Conservation (phyloP, 2,888 invertebrate species). For the Aporophyla lueneburgensis region DNA sequence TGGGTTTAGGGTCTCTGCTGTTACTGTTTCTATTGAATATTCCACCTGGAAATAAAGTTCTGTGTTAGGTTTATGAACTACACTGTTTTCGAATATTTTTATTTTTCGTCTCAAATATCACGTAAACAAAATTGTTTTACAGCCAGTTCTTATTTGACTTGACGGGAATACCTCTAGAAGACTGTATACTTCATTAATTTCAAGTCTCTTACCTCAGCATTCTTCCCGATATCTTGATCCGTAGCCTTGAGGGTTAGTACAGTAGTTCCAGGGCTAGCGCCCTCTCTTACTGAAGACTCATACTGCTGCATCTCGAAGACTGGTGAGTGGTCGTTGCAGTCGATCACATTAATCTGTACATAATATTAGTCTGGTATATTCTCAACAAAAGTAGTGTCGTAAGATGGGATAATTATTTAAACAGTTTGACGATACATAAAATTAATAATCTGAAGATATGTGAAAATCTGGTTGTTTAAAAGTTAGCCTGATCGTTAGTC, state of each 20-base stretch:
- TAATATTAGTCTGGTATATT: neutral
- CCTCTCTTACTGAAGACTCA: conserved; percentile 96
- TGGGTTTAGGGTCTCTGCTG: conserved; percentile 85
- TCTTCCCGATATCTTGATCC: conserved; percentile 97
- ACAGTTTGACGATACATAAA: too few relatives aligned
- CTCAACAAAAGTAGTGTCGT: too few relatives aligned
- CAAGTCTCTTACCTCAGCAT: conserved; percentile 93
- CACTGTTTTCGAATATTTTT: too few relatives aligned
- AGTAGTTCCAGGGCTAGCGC: conserved; percentile 96
- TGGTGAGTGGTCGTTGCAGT: conserved; percentile 98
- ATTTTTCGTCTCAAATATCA: too few relatives aligned
- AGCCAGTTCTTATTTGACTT: too few relatives aligned
- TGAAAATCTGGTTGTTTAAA: too few relatives aligned
- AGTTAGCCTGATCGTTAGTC: too few relatives aligned
- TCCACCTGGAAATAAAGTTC: conserved; percentile 88
- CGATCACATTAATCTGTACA: conserved; percentile 95
- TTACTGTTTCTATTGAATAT: conserved; percentile 94
- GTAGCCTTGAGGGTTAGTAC: conserved; percentile 97
- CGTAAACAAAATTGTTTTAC: too few relatives aligned
- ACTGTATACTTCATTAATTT: neutral
- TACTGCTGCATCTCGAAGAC: conserved; percentile 98
- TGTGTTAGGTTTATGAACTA: neutral
- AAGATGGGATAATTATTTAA: too few relatives aligned
- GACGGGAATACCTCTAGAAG: too few relatives aligned
- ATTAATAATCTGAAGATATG: too few relatives aligned